phyloP scores from a whole-genome alignment of 1,140 invertebrate species.

The Drosophila miranda region DNA sequence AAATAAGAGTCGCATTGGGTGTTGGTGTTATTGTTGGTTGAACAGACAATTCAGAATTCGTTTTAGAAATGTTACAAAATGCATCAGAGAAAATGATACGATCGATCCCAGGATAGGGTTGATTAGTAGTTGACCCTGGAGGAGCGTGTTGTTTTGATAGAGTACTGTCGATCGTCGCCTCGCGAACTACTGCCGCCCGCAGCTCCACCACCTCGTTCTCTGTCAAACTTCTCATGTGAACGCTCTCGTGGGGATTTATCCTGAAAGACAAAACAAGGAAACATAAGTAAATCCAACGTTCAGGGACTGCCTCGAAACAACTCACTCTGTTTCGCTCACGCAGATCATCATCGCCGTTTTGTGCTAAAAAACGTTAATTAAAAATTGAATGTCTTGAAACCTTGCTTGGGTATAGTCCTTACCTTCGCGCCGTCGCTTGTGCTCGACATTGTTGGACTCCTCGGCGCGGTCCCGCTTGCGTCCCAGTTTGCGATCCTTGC shows the following conservation, averaged over 20 bases:
- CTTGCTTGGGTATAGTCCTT: constrained; percentile 46
- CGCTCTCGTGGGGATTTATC: constrained; percentile 78
- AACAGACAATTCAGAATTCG: too few relatives aligned
- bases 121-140: constrained; percentile 70
- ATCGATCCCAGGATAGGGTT: too few relatives aligned
- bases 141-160: constrained; percentile 68
- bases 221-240: constrained; percentile 78
- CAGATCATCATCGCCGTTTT: constrained; percentile 79
- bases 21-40: too few relatives aligned
- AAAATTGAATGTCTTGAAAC: constrained; percentile 46
- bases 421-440: constrained; percentile 90
- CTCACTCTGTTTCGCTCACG: constrained; percentile 74
- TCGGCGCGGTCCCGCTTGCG: constrained; percentile 89
- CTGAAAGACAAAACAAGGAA: constrained; percentile 20
- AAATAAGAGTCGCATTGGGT: background rate
- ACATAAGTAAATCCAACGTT: background rate
- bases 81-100: background rate
- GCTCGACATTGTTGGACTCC: constrained; percentile 85
- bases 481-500: constrained; percentile 89
- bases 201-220: constrained; percentile 44
- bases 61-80: background rate
- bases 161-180: constrained; percentile 74
- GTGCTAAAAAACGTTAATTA: constrained; percentile 41
- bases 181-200: constrained; percentile 51
- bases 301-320: background rate